Evolutionary conservation across 2,888 invertebrate genomes (phyloP).

Genomic region (Lasioglossum morio): DNA sequence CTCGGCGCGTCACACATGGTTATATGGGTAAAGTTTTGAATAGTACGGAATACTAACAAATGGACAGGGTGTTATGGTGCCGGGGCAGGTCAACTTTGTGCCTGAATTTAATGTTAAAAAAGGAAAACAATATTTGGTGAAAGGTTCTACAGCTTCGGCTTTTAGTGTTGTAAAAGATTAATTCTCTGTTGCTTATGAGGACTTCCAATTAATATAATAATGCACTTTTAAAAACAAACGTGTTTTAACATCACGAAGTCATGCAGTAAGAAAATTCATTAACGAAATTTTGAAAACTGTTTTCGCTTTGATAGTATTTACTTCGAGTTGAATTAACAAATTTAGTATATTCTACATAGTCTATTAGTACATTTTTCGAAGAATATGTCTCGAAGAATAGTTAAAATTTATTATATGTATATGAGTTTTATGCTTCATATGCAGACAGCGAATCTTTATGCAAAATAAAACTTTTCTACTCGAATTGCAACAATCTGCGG

Average conservation of each 20-base stretch:
- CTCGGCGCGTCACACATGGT: conserved; percentile 75
- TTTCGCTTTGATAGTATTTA: conserved; percentile 23
- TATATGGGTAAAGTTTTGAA: conserved; percentile 48
- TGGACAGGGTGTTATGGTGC: conserved; percentile 55
- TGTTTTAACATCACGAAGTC: conserved; percentile 63
- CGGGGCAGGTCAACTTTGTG: conserved; percentile 36
- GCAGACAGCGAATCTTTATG: too few relatives aligned
- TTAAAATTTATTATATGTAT: neutral
- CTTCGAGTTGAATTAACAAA: neutral
- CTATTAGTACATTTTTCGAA: conserved; percentile 10
- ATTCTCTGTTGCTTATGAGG: conserved; percentile 43
- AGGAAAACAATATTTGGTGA: conserved; percentile 34
- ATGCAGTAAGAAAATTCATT: conserved; percentile 57
- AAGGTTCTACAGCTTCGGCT: conserved; percentile 62
- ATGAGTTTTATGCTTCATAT: conserved; percentile 1
- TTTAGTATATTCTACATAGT: neutral
- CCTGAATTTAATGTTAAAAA: conserved; percentile 24
- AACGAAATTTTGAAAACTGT: conserved; percentile 23
- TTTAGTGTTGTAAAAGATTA: conserved; percentile 59
- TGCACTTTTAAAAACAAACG: conserved; percentile 30
- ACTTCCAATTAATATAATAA: conserved; percentile 27
- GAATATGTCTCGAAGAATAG: conserved; percentile 16
- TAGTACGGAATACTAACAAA: conserved; percentile 62
- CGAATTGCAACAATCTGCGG: too few relatives aligned
- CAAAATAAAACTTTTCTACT: too few relatives aligned